Evolutionary conservation across 1,140 invertebrate genomes (phyloP).

Genomic region (Dysdera silvatica): DNA sequence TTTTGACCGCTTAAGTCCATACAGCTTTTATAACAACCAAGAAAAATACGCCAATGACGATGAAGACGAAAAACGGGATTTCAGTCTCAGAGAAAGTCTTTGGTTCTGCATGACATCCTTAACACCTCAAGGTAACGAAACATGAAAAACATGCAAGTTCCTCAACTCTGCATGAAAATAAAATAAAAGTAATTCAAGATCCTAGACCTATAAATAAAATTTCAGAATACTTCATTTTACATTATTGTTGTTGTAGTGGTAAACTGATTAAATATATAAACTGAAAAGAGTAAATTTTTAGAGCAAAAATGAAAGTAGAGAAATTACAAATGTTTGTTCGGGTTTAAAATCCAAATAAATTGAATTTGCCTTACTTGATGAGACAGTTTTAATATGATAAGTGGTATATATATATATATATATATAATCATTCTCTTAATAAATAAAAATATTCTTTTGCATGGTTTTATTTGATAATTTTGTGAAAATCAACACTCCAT

Average conservation of each 20-base stretch:
- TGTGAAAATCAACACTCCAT: too few relatives aligned
- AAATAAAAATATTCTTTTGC: too few relatives aligned
- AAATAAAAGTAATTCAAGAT: background rate
- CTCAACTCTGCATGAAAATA: background rate
- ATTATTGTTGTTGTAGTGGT: background rate
- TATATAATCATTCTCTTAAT: too few relatives aligned
- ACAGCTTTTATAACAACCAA: conserved; percentile 79
- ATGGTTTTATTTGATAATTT: too few relatives aligned
- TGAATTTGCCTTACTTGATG: too few relatives aligned
- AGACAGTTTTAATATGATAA: too few relatives aligned
- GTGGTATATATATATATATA: too few relatives aligned
- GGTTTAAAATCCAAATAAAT: too few relatives aligned
- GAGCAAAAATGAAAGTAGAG: too few relatives aligned
- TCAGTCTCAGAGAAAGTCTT: conserved; percentile 89
- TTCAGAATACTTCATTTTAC: background rate
- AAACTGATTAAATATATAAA: too few relatives aligned
- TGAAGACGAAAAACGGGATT: conserved; percentile 84
- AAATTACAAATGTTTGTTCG: too few relatives aligned
- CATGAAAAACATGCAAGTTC: background rate
- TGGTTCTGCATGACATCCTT: conserved; percentile 99
- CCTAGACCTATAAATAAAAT: background rate
- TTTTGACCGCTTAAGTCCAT: conserved; percentile 92
- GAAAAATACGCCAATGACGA: conserved; percentile 84
- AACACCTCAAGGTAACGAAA: conserved; percentile 65
- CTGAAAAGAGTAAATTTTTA: too few relatives aligned